These are phyloP conservation scores for Antechinus flavipes DNA, from an alignment of 2,113 vertebrate species.

Conservation along the genomic window DNA sequence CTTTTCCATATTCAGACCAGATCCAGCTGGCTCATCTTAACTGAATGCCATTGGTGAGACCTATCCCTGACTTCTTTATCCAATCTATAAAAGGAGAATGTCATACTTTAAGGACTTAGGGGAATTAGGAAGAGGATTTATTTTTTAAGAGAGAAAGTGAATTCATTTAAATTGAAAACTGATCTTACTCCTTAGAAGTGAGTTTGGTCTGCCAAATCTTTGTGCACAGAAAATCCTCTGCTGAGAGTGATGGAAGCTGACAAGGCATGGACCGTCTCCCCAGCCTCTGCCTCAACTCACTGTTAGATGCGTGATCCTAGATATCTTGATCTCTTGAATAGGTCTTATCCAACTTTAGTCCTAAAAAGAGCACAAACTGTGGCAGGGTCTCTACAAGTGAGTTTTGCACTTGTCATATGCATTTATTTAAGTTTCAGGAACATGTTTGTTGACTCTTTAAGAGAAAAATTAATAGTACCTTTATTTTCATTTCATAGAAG, in stretches of 20 bases:
- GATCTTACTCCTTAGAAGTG: not conserved
- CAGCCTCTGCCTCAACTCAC: not conserved
- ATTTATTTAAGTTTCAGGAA: not conserved
- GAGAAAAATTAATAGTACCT: not conserved
- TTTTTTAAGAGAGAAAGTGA: conserved; percentile 58
- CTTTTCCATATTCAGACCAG: not conserved
- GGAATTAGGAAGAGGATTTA: conserved; percentile 53
- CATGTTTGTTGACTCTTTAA: not conserved
- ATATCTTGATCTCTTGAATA: not conserved
- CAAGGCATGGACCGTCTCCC: not conserved
- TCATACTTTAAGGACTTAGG: conserved; percentile 50
- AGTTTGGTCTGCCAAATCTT: conserved; percentile 4
- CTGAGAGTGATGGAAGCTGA: not conserved
- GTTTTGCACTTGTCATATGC: not conserved
- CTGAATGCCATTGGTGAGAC: not conserved
- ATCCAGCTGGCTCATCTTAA: not conserved
- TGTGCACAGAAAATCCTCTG: conserved; percentile 14
- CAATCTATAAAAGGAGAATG: conserved; percentile 31
- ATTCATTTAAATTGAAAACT: conserved; percentile 69
- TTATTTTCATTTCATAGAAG: not conserved
- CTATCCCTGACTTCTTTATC: not conserved
- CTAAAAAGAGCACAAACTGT: not conserved
- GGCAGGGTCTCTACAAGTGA: not conserved
- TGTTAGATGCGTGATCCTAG: not conserved
- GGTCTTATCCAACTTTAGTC: not conserved